A percentile compares a stretch with the other conserved stretches of the same genome.
These are phyloP conservation scores for Chaitophorus viminalis DNA, from an alignment of 2,888 invertebrate species.

Conservation along the genomic window DNA sequence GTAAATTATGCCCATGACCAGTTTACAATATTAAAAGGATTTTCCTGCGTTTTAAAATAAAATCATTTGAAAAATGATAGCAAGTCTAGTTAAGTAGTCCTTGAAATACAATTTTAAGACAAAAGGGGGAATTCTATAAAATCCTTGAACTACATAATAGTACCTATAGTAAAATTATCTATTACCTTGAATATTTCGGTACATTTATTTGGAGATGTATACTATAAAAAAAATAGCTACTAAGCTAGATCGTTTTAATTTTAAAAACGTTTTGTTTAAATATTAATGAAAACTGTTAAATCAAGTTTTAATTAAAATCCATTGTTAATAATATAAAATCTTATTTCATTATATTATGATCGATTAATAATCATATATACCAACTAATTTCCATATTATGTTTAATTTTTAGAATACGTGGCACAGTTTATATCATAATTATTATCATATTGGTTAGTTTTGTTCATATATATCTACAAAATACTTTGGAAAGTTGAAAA, in stretches of 20 bases:
- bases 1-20: constrained; percentile 42
- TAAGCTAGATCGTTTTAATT: not conserved
- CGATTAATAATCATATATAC: not conserved
- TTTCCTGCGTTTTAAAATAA: constrained; percentile 30
- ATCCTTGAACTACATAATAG: constrained; percentile 57
- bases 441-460: not conserved
- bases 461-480: not conserved
- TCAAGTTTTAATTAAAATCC: not conserved
- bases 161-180: constrained; percentile 10
- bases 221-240: not conserved
- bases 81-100: constrained; percentile 35
- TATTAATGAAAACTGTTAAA: too few relatives aligned
- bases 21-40: constrained; percentile 22
- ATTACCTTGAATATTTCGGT: constrained; percentile 34
- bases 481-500: not conserved
- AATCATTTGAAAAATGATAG: constrained; percentile 46
- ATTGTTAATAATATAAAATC: not conserved
- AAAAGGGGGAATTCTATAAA: constrained; percentile 43
- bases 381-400: not conserved
- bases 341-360: not conserved
- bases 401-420: not conserved
- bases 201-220: constrained; percentile 26
- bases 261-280: not conserved
- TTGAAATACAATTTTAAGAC: constrained; percentile 48
- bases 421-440: not conserved